Evolutionary conservation across 2,888 invertebrate species (phyloP), one percentile per base, ranked within the genome.

Genomic region (Monochamus alternatus): DNA sequence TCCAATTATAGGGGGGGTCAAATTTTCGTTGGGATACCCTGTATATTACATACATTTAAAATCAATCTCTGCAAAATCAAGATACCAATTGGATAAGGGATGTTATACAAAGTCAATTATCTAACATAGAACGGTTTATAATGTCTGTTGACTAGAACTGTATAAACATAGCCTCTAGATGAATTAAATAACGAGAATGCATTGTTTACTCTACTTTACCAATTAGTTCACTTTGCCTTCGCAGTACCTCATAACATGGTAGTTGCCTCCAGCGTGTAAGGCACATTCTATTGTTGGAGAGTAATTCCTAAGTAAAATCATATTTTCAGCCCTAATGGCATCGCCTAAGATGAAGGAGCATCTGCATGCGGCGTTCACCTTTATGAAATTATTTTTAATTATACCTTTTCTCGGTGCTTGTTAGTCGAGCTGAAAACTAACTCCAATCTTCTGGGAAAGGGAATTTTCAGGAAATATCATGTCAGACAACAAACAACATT

Each of bases 191-290:
- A 69, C 30, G 10, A 30, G 31, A 69, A 31, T 59, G 60, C 60
- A 51, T 47, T 69, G 60, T 60, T 69, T 47, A 69, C 59, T 47
- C 59, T 59, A 47, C 60, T 69, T 69, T 69, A 47, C 47, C 60
- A 69, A 69, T 69, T 69, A 60, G 60, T 69, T 44, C 69, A 60
- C 59, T 69, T 58, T 55, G 60, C 60, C 47, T 69, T 14, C n/a
- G 14, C 31, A 60, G 38, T 38, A 43, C 51, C 58, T 58, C 68
- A 68, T 59, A 59, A 30, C 55, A 68, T 38, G 58, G 38, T 68
- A 58, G 68, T 59, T 68, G 68, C 51, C 38, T 55, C 22, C 44
- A 38, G 52, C 68, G 43, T 55, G 58, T 14, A 52, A 32, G 66
- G 66, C 31, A 38, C 38, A 66, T 38, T 22, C 55, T 14, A 66